Evolutionary conservation across 2,797 vertebrate species (phyloP).

Genomic region (Loris lydekkerianus): DNA sequence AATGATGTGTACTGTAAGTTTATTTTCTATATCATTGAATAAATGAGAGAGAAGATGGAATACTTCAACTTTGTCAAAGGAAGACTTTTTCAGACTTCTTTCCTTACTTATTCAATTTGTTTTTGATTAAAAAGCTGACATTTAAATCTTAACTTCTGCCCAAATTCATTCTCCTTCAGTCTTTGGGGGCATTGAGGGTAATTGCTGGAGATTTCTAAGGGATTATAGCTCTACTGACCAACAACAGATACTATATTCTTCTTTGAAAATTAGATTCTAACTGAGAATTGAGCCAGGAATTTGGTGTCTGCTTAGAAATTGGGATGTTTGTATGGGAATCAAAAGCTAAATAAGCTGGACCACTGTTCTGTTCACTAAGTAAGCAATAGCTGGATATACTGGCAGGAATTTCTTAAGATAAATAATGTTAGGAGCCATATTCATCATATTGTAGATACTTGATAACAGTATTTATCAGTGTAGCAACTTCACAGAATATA

Average conservation of each 20-base stretch:
- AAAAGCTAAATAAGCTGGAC: not conserved
- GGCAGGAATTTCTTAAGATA: slow-evolving; percentile 49
- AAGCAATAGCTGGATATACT: slow-evolving; percentile 19
- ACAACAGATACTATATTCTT: not conserved
- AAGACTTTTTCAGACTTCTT: slow-evolving; percentile 51
- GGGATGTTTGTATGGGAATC: not conserved
- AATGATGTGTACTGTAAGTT: slow-evolving; percentile 55
- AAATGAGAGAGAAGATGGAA: slow-evolving; percentile 39
- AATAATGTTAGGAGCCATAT: slow-evolving; percentile 51
- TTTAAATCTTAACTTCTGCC: slow-evolving; percentile 52
- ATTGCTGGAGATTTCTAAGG: not conserved
- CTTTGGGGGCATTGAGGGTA: not conserved
- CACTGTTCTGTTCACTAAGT: not conserved
- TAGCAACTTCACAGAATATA: not conserved
- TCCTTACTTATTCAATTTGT: slow-evolving; percentile 49
- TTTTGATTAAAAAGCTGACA: slow-evolving; percentile 11
- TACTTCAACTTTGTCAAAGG: slow-evolving; percentile 44
- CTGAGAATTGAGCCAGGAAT: slow-evolving; percentile 26
- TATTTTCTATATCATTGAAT: slow-evolving; percentile 27
- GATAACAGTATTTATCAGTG: slow-evolving; percentile 64
- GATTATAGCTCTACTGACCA: not conserved
- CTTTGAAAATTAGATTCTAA: slow-evolving; percentile 45
- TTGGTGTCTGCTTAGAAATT: slow-evolving; percentile 48
- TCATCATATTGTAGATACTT: not conserved
- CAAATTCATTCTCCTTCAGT: not conserved